Percentiles rank a stretch among this genome's conserved stretches.
Evolutionary conservation across 1,140 invertebrate genomes (phyloP).

Genomic region (Halyomorpha halys): DNA sequence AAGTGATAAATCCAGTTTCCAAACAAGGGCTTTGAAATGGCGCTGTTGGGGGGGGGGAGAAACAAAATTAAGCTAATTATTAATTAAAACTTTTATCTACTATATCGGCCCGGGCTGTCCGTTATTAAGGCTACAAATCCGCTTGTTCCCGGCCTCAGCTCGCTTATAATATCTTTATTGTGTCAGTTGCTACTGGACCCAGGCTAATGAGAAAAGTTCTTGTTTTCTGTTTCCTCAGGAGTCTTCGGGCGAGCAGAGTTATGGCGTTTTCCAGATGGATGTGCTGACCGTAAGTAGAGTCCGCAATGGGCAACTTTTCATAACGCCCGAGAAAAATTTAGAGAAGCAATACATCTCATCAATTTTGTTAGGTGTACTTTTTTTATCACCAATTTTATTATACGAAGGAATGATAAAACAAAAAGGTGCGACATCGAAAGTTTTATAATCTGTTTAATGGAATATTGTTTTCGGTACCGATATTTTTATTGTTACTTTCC

Average conservation of each 20-base stretch:
- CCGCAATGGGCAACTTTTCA: too few relatives aligned
- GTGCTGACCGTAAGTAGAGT: too few relatives aligned
- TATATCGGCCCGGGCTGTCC: not conserved
- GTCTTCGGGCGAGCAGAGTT: not conserved
- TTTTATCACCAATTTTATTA: too few relatives aligned
- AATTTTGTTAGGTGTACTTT: too few relatives aligned
- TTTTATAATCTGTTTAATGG: too few relatives aligned
- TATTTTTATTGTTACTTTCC: too few relatives aligned
- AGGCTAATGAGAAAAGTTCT: conserved; percentile 6
- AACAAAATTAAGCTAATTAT: conserved; percentile 9
- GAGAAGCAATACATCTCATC: too few relatives aligned
- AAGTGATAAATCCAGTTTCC: conserved; percentile 10
- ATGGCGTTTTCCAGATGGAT: too few relatives aligned
- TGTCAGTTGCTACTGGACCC: conserved; percentile 1
- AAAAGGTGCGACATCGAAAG: too few relatives aligned
- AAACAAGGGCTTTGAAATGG: conserved; percentile 1
- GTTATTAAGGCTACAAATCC: conserved; percentile 10
- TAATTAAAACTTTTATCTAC: conserved; percentile 11
- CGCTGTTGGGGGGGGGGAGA: not conserved
- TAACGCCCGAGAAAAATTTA: too few relatives aligned
- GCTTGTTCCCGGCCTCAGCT: not conserved
- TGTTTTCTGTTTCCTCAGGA: not conserved
- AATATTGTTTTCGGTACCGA: too few relatives aligned
- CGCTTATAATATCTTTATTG: conserved; percentile 9
- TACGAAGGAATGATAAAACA: too few relatives aligned